Conservation (phyloP, 2,888 invertebrate species). For the Saturnia pavonia region DNA sequence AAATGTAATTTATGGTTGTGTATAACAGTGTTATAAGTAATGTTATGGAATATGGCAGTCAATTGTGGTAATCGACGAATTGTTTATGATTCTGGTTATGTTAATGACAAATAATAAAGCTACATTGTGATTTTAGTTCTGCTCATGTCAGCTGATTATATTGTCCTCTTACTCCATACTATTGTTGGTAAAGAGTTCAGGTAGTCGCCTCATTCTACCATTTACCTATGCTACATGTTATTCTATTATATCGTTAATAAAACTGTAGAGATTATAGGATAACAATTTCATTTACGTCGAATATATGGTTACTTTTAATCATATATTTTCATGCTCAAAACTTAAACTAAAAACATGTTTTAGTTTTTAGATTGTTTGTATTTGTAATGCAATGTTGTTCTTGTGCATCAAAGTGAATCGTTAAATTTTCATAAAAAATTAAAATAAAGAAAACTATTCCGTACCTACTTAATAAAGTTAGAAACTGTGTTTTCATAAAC, state of each 20-base stretch:
- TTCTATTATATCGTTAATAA: neutral
- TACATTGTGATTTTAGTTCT: no score
- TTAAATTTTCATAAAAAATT: neutral
- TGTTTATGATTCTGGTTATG: no score
- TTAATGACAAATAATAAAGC: no score
- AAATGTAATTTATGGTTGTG: neutral
- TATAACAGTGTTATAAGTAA: neutral
- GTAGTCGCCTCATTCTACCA: no score
- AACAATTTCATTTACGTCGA: neutral
- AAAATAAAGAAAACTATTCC: neutral
- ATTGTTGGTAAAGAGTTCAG: no score
- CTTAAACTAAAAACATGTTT: no score
- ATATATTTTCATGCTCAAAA: neutral
- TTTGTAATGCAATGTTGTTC: neutral
- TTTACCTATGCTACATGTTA: no score
- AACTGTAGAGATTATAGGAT: neutral
- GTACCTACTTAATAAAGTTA: neutral
- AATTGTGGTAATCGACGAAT: neutral
- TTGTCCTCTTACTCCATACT: no score
- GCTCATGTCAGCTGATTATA: no score
- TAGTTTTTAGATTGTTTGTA: neutral
- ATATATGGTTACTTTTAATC: no score
- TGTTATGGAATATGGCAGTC: neutral
- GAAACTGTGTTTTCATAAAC: neutral
- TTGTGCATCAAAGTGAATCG: neutral